Evolutionary conservation across 1,140 invertebrate species (phyloP).

Genomic region (Zaprionus davidi): DNA sequence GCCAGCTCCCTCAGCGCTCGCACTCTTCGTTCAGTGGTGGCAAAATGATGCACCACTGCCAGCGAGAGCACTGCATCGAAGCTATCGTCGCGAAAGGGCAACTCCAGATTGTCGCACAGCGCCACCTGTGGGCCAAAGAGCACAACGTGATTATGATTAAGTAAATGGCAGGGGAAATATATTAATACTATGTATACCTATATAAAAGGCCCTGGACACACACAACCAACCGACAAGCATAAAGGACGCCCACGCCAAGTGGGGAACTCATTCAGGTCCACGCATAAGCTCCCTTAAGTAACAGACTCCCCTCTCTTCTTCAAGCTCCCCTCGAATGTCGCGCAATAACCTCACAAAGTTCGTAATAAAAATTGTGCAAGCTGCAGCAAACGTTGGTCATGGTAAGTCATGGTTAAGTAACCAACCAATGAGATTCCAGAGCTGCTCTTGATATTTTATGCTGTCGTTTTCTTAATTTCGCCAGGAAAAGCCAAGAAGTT

Average conservation of each 20-base stretch:
- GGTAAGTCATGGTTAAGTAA: slow-evolving; percentile 32
- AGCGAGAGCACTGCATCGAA: slow-evolving; percentile 98
- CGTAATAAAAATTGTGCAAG: slow-evolving; percentile 41
- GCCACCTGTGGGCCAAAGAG: slow-evolving; percentile 87
- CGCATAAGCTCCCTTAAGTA: slow-evolving; percentile 30
- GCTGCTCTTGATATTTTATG: slow-evolving; percentile 27
- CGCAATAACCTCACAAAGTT: slow-evolving; percentile 31
- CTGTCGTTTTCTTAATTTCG: slow-evolving; percentile 18
- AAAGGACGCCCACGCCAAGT: slow-evolving; percentile 23
- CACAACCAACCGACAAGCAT: slow-evolving; percentile 60
- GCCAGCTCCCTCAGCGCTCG: slow-evolving; percentile 94
- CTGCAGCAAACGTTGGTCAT: slow-evolving; percentile 17
- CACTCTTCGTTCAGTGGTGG: slow-evolving; percentile 94
- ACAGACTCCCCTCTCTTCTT: neutral
- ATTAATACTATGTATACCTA: slow-evolving; percentile 27
- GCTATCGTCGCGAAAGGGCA: slow-evolving; percentile 96
- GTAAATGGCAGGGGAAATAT: slow-evolving; percentile 89
- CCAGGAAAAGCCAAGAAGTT: slow-evolving; percentile 4
- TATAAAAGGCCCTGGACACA: slow-evolving; percentile 87
- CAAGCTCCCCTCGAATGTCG: neutral
- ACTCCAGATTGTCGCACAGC: slow-evolving; percentile 93
- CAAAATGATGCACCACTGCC: slow-evolving; percentile 97
- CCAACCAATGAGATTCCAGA: slow-evolving; percentile 20
- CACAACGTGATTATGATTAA: slow-evolving; percentile 14
- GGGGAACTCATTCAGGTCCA: slow-evolving; percentile 6